These are phyloP conservation scores for Trachemys scripta DNA, from an alignment of 2,113 vertebrate species.

Conservation along the genomic window DNA sequence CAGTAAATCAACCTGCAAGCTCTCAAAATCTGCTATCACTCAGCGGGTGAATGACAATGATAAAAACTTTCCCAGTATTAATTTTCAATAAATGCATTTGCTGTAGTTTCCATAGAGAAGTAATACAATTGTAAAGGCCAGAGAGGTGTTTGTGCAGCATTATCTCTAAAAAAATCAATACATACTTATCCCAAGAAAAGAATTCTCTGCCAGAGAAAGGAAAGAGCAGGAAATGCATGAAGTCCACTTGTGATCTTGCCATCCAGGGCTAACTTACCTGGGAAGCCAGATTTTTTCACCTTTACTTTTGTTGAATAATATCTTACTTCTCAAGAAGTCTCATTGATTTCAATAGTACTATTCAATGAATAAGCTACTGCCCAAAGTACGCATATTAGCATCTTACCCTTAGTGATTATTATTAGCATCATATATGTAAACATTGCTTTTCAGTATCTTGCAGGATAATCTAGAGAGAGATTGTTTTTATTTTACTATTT, in stretches of 20 bases:
- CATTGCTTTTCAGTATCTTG: not conserved
- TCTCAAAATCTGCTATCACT: not conserved
- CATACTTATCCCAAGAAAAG: not conserved
- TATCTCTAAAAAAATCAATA: not conserved
- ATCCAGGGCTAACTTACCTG: no score
- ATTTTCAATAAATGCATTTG: not conserved
- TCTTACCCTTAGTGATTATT: no score
- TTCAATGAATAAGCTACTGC: no score
- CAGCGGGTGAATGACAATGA: not conserved
- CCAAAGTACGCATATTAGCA: no score
- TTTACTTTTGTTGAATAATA: no score
- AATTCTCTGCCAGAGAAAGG: not conserved
- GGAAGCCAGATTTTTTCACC: no score
- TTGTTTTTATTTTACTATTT: not conserved
- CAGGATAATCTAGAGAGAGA: not conserved
- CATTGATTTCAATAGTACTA: no score
- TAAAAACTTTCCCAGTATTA: not conserved
- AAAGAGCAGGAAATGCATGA: not conserved
- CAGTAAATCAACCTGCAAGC: no score
- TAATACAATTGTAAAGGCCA: not conserved
- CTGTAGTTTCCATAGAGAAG: not conserved
- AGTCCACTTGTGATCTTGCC: not conserved
- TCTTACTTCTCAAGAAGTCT: no score
- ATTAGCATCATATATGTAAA: no score
- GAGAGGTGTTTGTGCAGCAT: not conserved